phyloP scores from a whole-genome alignment of 2,797 vertebrate species.

The Lepidocolaptes lacrymiger region DNA sequence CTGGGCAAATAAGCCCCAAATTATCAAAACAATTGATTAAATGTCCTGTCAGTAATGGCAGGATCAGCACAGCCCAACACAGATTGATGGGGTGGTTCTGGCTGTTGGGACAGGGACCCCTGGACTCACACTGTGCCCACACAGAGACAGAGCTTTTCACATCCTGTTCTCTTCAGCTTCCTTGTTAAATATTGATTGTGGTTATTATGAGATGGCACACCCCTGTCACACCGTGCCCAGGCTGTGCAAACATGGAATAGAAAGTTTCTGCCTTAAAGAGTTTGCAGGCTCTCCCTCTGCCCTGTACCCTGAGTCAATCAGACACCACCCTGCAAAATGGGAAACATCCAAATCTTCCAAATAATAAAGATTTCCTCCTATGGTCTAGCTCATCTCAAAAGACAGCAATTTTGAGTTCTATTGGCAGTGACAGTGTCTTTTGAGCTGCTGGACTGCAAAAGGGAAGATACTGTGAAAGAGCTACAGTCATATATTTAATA shows the following conservation, averaged over 20 bases:
- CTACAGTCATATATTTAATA: background rate
- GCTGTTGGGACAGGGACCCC: background rate
- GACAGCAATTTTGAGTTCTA: background rate
- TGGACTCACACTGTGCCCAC: background rate
- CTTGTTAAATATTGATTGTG: background rate
- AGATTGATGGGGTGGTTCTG: background rate
- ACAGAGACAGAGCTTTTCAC: background rate
- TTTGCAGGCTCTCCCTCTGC: background rate
- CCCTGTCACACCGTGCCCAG: background rate
- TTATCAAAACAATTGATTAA: background rate
- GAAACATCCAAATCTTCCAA: background rate
- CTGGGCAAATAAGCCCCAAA: background rate
- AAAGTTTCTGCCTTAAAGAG: background rate
- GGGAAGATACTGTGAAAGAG: background rate
- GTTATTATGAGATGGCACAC: background rate
- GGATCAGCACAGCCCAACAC: no score
- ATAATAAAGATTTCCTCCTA: background rate
- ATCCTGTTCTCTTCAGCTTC: background rate
- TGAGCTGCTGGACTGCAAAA: background rate
- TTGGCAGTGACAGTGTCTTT: background rate
- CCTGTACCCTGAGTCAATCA: background rate
- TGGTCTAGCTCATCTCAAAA: background rate
- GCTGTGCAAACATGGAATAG: background rate
- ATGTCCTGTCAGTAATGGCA: fast-evolving
- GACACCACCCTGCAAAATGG: background rate